A percentile compares a stretch with the other conserved stretches of the same genome.
Evolutionary conservation across 1,140 invertebrate genomes (phyloP).

Genomic region (Eueides isabella): DNA sequence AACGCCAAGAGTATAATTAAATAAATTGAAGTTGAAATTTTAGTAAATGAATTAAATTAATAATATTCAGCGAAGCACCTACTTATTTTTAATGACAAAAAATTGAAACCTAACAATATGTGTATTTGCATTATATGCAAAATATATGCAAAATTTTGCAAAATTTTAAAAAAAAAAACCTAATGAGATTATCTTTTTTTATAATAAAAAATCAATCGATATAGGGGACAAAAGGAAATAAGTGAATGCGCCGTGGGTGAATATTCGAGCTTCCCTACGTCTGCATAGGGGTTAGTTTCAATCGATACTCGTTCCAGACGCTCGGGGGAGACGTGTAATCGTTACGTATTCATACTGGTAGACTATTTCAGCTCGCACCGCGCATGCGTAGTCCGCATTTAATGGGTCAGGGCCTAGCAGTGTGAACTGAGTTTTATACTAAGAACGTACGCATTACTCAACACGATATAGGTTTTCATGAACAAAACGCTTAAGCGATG

Average conservation of each 20-base stretch:
- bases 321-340: conserved; percentile 68
- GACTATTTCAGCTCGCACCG: conserved; percentile 63
- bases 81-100: too few relatives aligned
- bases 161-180: neutral
- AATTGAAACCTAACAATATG: too few relatives aligned
- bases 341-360: conserved; percentile 70
- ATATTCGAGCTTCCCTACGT: conserved; percentile 24
- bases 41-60: too few relatives aligned
- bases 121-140: too few relatives aligned
- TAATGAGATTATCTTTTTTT: conserved; percentile 24
- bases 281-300: conserved; percentile 53
- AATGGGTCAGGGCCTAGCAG: conserved; percentile 74
- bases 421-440: conserved; percentile 69
- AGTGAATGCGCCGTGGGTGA: neutral
- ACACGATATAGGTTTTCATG: conserved; percentile 40
- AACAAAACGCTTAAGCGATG: conserved; percentile 41
- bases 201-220: conserved; percentile 40
- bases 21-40: too few relatives aligned
- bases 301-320: conserved; percentile 62
- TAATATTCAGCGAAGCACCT: too few relatives aligned
- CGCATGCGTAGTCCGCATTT: conserved; percentile 71
- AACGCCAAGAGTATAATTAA: too few relatives aligned
- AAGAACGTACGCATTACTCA: conserved; percentile 60
- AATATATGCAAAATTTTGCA: too few relatives aligned
- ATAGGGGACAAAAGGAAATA: conserved; percentile 27